phyloP scores from a whole-genome alignment of 2,888 invertebrate species.

The Lissocephala sabroskyi region DNA sequence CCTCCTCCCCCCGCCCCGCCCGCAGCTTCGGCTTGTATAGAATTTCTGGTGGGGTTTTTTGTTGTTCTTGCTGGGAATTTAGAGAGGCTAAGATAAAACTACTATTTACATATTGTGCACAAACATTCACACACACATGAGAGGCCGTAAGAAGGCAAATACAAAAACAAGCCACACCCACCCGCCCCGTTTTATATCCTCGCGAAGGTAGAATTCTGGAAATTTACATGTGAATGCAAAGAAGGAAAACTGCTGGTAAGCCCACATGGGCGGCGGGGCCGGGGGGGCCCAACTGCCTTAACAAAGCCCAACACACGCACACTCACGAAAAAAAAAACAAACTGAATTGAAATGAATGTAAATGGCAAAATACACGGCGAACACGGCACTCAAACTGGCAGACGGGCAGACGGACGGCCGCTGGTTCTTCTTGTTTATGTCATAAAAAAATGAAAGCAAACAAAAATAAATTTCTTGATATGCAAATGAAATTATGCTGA shows the following conservation, averaged over 20 bases:
- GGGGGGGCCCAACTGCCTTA: constrained; percentile 12
- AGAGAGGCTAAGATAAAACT: constrained; percentile 3
- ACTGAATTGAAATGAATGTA: constrained; percentile 17
- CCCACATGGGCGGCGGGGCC: not conserved
- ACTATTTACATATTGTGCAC: not conserved
- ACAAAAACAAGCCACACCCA: no score
- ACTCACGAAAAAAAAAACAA: constrained; percentile 12
- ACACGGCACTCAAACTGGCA: constrained; percentile 14
- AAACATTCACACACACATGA: constrained; percentile 7
- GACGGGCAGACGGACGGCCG: not conserved
- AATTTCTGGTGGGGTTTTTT: no score
- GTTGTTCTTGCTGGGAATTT: constrained; percentile 11
- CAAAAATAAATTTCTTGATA: constrained; percentile 60
- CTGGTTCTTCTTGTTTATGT: constrained; percentile 45
- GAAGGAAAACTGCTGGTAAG: no score
- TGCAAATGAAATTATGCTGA: constrained; percentile 64
- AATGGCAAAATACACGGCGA: constrained; percentile 9
- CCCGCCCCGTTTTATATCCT: no score
- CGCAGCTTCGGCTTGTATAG: not conserved
- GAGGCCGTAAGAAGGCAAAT: no score
- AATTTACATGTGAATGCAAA: not conserved
- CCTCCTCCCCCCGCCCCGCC: no score
- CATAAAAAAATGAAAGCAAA: constrained; percentile 45
- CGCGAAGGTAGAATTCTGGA: no score
- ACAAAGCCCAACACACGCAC: constrained; percentile 14